Evolutionary conservation across 2,113 vertebrate species (phyloP).

Genomic region (Odontophorus gujanensis): DNA sequence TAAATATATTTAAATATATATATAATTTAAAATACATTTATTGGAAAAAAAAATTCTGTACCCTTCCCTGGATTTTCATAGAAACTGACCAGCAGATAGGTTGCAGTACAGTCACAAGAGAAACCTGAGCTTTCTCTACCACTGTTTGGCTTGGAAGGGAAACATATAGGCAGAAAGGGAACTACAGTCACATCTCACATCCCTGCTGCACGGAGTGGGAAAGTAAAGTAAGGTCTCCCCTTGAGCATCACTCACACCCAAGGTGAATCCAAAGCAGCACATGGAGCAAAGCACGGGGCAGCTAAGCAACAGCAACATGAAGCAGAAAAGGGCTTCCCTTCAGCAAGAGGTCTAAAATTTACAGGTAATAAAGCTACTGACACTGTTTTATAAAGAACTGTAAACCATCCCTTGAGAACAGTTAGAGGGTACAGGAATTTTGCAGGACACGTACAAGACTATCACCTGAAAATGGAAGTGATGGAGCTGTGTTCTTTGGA

Average conservation of each 20-base stretch:
- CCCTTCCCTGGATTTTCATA: conserved; percentile 22
- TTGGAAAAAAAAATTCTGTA: background rate
- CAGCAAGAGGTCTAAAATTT: background rate
- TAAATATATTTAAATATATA: too few relatives aligned
- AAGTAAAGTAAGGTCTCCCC: background rate
- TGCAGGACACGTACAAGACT: background rate
- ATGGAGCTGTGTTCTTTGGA: background rate
- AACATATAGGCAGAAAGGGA: background rate
- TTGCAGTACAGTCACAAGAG: background rate
- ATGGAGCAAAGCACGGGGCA: background rate
- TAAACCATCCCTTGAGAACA: background rate
- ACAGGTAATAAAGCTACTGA: background rate
- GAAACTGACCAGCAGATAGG: background rate
- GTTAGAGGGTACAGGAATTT: background rate
- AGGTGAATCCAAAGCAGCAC: background rate
- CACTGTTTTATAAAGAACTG: conserved; percentile 5
- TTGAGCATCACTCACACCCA: background rate
- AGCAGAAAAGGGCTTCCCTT: background rate
- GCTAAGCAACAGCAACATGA: background rate
- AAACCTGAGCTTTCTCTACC: background rate
- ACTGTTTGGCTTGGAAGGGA: background rate
- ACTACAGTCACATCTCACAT: background rate
- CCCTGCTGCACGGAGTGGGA: fast-evolving
- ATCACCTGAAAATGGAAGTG: background rate
- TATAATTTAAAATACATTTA: conserved; percentile 41